Percentiles rank a stretch among this genome's conserved stretches.
Evolutionary conservation across 2,113 vertebrate genomes (phyloP).

Genomic region (Lethenteron reissneri): DNA sequence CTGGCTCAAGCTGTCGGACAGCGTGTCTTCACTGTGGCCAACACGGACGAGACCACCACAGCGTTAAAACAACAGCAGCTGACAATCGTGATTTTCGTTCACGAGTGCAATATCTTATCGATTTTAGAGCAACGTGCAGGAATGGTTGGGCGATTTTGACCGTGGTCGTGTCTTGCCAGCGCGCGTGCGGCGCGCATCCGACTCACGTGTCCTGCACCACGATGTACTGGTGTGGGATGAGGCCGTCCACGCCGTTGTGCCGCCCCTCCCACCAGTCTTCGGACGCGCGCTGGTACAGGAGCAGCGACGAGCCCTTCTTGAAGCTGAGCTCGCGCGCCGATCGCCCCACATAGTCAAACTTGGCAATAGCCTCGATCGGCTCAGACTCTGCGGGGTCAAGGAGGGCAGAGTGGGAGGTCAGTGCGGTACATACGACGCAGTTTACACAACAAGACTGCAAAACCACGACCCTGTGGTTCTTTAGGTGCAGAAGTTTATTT

Average conservation of each 20-base stretch:
- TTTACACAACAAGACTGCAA: background rate
- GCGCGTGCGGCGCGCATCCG: background rate
- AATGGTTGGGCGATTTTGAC: too few relatives aligned
- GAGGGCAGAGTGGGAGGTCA: background rate
- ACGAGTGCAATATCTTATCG: too few relatives aligned
- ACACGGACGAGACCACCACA: background rate
- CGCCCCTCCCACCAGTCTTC: conserved; percentile 99
- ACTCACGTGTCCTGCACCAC: conserved; percentile 97
- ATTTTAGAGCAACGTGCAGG: too few relatives aligned
- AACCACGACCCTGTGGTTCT: background rate
- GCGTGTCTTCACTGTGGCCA: conserved; percentile 60
- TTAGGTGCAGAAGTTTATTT: background rate
- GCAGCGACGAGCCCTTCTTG: conserved; percentile 89
- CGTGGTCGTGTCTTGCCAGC: too few relatives aligned
- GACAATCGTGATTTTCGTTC: too few relatives aligned
- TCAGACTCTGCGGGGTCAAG: conserved; percentile 45
- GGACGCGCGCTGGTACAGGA: conserved; percentile 80
- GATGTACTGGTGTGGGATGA: conserved; percentile 94
- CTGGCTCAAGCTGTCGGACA: conserved; percentile 89
- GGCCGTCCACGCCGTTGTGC: conserved; percentile 80
- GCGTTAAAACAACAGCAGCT: too few relatives aligned
- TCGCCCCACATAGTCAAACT: conserved; percentile 81
- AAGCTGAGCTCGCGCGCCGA: conserved; percentile 84
- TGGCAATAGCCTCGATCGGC: conserved; percentile 93
- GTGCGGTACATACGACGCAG: background rate